Evolutionary conservation across 2,888 invertebrate genomes (phyloP).

Genomic region (Nomada ferruginata): DNA sequence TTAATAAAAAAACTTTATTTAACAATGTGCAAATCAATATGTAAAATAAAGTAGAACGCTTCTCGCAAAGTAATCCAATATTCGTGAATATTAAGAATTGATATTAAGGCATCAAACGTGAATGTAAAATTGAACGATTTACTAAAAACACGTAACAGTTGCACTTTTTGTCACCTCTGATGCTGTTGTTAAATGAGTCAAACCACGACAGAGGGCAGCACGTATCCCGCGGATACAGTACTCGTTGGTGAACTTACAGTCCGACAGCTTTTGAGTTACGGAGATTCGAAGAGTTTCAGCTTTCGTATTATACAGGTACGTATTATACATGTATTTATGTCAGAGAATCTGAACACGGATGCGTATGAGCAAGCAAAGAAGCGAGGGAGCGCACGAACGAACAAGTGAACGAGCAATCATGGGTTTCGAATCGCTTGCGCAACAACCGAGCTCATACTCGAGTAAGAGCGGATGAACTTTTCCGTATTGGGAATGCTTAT

Average conservation of each 20-base stretch:
- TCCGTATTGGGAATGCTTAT: conserved; percentile 81
- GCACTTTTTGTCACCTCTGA: background rate
- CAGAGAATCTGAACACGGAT: conserved; percentile 39
- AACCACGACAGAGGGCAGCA: conserved; percentile 44
- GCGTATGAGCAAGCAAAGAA: conserved; percentile 10
- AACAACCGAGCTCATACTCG: conserved; percentile 63
- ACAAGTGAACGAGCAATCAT: conserved; percentile 29
- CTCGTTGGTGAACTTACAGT: too few relatives aligned
- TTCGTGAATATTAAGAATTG: too few relatives aligned
- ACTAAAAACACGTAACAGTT: too few relatives aligned
- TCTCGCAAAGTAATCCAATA: too few relatives aligned
- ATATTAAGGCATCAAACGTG: too few relatives aligned
- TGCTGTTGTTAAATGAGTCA: background rate
- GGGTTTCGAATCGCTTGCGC: conserved; percentile 66
- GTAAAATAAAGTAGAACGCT: too few relatives aligned
- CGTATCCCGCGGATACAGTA: background rate
- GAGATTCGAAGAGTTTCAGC: background rate
- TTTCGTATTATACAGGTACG: background rate
- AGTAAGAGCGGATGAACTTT: conserved; percentile 78
- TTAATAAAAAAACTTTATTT: too few relatives aligned
- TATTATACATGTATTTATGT: conserved; percentile 26
- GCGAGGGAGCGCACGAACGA: conserved; percentile 13
- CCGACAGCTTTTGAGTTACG: background rate
- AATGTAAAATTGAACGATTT: too few relatives aligned
- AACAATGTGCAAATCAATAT: too few relatives aligned